Percentiles rank a stretch among this genome's conserved stretches.
These are phyloP conservation scores for Aricia agestis DNA, from an alignment of 1,140 invertebrate genomes.

Conservation along the genomic window DNA sequence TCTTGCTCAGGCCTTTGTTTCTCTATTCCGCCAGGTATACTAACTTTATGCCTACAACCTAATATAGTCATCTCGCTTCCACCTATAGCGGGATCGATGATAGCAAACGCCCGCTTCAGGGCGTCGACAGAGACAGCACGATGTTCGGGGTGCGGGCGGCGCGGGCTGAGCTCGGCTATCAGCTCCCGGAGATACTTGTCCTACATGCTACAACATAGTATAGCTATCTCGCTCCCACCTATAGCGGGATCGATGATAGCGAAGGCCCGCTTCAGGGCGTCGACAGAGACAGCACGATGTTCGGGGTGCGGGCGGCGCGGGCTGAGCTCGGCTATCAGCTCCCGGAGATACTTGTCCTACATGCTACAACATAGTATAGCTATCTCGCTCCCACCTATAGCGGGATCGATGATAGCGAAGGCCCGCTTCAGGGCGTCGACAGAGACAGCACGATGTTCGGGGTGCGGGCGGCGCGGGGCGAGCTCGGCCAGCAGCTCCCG, in stretches of 20 bases:
- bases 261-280: slow-evolving; percentile 62
- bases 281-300: slow-evolving; percentile 44
- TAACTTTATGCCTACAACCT: no score
- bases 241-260: slow-evolving; percentile 70
- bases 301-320: slow-evolving; percentile 22
- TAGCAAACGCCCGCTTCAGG: slow-evolving; percentile 64
- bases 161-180: slow-evolving; percentile 48
- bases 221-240: slow-evolving; percentile 33
- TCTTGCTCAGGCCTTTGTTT: no score
- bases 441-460: slow-evolving; percentile 34
- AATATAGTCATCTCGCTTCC: slow-evolving; percentile 5
- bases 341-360: slow-evolving; percentile 68
- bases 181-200: slow-evolving; percentile 69
- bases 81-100: slow-evolving; percentile 71
- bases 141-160: slow-evolving; percentile 17
- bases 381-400: slow-evolving; percentile 47
- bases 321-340: slow-evolving; percentile 54
- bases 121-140: slow-evolving; percentile 49
- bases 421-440: slow-evolving; percentile 63
- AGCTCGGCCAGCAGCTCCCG: slow-evolving; percentile 58
- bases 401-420: slow-evolving; percentile 68
- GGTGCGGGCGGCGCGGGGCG: slow-evolving; percentile 31
- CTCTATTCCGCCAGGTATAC: no score
- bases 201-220: slow-evolving; percentile 31
- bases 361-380: neutral